phyloP scores from a whole-genome alignment of 2,888 invertebrate genomes.

The Glyphotaelius pellucidus region DNA sequence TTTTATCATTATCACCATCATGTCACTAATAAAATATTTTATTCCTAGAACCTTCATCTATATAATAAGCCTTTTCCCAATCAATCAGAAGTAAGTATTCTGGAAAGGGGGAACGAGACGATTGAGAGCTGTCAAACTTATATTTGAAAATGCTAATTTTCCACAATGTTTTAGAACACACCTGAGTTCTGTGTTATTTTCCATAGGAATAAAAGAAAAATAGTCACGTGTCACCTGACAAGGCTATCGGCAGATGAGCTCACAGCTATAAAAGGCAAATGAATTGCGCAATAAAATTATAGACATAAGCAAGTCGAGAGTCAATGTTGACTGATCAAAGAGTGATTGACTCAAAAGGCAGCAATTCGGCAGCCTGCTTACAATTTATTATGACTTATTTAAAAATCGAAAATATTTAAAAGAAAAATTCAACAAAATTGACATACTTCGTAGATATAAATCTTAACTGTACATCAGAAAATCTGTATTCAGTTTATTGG shows the following conservation, averaged over 20 bases:
- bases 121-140: not conserved
- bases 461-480: no score
- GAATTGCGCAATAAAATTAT: constrained; percentile 15
- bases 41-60: not conserved
- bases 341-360: not conserved
- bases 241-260: constrained; percentile 12
- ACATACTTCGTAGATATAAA: not conserved
- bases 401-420: no score
- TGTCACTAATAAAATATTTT: not conserved
- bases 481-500: no score
- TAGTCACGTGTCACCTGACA: constrained; percentile 16
- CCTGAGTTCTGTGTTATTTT: not conserved
- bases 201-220: constrained; percentile 2
- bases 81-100: not conserved
- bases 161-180: not conserved
- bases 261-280: constrained; percentile 26
- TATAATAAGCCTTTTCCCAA: not conserved
- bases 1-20: not conserved
- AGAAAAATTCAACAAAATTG: no score
- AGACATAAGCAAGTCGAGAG: not conserved
- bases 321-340: not conserved
- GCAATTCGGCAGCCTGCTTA: not conserved
- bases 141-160: not conserved
- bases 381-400: no score
- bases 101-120: not conserved